These are phyloP conservation scores for Seriola rivoliana DNA, from an alignment of 2,113 vertebrate species.

Conservation along the genomic window DNA sequence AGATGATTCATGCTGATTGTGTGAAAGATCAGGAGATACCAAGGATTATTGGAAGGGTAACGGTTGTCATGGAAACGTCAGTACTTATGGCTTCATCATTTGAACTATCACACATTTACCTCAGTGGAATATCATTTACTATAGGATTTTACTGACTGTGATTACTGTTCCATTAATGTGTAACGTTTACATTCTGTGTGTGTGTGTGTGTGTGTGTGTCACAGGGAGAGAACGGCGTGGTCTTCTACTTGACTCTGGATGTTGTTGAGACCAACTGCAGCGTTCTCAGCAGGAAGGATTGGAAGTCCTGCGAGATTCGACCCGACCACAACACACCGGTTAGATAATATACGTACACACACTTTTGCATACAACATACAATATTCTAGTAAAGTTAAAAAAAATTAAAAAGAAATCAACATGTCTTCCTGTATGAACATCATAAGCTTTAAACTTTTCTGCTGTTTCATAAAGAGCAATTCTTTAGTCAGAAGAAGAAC, in stretches of 20 bases:
- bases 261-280: constrained; percentile 84
- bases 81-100: not conserved
- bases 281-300: constrained; percentile 79
- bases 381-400: too few species aligned
- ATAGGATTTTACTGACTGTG: not conserved
- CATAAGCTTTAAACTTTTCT: too few species aligned
- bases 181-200: not conserved
- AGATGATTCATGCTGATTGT: not conserved
- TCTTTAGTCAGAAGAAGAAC: too few species aligned
- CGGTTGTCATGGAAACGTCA: not conserved
- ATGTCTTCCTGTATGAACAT: too few species aligned
- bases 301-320: constrained; percentile 75
- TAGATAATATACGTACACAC: constrained; percentile 27
- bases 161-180: not conserved
- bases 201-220: constrained; percentile 31
- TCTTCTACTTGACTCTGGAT: constrained; percentile 82
- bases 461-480: too few species aligned
- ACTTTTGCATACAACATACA: not conserved
- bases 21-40: not conserved
- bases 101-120: not conserved
- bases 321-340: constrained; percentile 55
- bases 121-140: too few species aligned
- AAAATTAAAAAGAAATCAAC: too few species aligned
- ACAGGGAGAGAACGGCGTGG: constrained; percentile 69
- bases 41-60: not conserved